Evolutionary conservation across 2,113 vertebrate species (phyloP).

Genomic region (Upupa epops): DNA sequence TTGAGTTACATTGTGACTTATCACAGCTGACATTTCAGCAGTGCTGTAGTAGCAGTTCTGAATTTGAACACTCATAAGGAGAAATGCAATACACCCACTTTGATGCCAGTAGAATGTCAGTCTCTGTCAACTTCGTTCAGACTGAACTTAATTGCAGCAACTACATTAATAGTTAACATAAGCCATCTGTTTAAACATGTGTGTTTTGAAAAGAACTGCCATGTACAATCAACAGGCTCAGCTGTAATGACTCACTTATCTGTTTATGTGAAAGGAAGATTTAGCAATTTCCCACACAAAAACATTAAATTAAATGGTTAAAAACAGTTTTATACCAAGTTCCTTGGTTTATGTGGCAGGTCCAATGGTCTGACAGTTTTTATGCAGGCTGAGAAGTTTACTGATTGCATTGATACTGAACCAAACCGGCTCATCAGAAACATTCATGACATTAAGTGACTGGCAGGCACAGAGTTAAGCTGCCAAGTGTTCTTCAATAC

Average conservation of each 20-base stretch:
- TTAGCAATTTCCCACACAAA: not conserved
- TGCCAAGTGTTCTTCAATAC: not conserved
- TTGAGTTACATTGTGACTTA: not conserved
- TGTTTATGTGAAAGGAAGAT: not conserved
- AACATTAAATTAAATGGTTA: not conserved
- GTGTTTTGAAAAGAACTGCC: slow-evolving; percentile 59
- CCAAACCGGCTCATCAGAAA: not conserved
- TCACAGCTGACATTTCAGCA: slow-evolving; percentile 43
- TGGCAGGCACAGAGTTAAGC: not conserved
- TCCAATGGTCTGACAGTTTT: not conserved
- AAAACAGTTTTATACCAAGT: not conserved
- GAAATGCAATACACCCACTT: slow-evolving; percentile 18
- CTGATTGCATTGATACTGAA: not conserved
- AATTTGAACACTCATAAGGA: slow-evolving; percentile 14
- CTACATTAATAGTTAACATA: slow-evolving; percentile 65
- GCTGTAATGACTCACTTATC: slow-evolving; percentile 40
- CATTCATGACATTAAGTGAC: not conserved
- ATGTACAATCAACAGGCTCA: slow-evolving; percentile 49
- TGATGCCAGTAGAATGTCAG: slow-evolving; percentile 54
- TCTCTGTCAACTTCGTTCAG: not conserved
- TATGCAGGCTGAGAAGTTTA: not conserved
- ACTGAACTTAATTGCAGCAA: slow-evolving; percentile 57
- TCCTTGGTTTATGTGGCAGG: not conserved
- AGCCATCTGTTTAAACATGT: slow-evolving; percentile 69
- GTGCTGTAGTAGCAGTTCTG: not conserved